phyloP scores from a whole-genome alignment of 2,888 invertebrate genomes.

The Agrochola circellaris region DNA sequence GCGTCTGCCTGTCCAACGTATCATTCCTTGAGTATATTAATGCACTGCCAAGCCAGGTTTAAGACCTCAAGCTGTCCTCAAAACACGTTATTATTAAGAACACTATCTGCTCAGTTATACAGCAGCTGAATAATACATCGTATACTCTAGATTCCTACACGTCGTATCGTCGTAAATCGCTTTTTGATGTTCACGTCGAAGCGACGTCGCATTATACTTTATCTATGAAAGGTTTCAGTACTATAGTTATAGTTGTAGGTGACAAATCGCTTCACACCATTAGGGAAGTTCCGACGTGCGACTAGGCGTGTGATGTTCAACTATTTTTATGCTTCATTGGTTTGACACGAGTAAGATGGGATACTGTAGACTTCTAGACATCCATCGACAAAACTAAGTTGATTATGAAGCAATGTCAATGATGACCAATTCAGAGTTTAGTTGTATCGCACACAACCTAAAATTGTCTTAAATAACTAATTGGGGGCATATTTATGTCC shows the following conservation, averaged over 20 bases:
- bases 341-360: background rate
- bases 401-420: background rate
- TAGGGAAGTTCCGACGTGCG: slow-evolving; percentile 22
- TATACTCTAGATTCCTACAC: slow-evolving; percentile 14
- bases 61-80: background rate
- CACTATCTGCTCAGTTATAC: slow-evolving; percentile 6
- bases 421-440: no score
- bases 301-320: background rate
- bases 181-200: slow-evolving; percentile 65
- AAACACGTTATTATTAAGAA: background rate
- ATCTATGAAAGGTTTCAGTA: slow-evolving; percentile 42
- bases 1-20: background rate
- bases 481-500: no score
- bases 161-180: slow-evolving; percentile 57
- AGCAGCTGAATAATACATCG: slow-evolving; percentile 48
- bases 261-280: slow-evolving; percentile 58
- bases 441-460: no score
- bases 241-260: slow-evolving; percentile 12
- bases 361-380: background rate
- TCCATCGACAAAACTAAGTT: background rate
- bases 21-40: background rate
- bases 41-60: background rate
- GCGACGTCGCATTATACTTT: slow-evolving; percentile 46
- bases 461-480: no score
- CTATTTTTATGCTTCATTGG: slow-evolving; percentile 5